These are phyloP conservation scores for Emydoidea blandingii DNA, from an alignment of 2,797 vertebrate genomes.

Conservation along the genomic window DNA sequence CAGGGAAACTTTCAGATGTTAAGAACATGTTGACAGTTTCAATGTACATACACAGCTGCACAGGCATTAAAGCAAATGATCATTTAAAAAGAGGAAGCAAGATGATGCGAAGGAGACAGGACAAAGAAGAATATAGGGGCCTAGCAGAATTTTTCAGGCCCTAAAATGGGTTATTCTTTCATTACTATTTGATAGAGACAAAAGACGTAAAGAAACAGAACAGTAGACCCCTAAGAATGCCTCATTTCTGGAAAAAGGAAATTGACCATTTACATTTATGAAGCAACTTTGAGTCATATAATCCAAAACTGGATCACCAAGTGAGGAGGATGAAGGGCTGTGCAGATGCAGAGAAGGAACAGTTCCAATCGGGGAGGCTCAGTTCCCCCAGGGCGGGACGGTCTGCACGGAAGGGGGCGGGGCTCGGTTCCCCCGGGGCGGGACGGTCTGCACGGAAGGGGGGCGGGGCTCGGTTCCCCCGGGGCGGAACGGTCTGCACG, in stretches of 20 bases:
- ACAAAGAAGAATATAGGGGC: neutral
- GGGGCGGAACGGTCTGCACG: too few relatives aligned
- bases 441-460: too few relatives aligned
- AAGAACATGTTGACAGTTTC: neutral
- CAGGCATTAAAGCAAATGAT: neutral
- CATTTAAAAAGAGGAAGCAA: constrained; percentile 3
- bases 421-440: too few relatives aligned
- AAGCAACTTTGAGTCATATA: fast-evolving
- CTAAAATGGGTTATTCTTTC: neutral
- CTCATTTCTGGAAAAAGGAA: neutral
- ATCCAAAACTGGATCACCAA: neutral
- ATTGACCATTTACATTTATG: neutral
- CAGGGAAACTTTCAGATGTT: neutral
- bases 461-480: too few relatives aligned
- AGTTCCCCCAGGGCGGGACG: fast-evolving
- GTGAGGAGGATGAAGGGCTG: neutral
- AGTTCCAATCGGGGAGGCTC: too few relatives aligned
- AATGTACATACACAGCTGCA: neutral
- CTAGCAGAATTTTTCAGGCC: neutral
- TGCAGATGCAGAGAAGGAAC: too few relatives aligned
- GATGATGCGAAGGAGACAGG: neutral
- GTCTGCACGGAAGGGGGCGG: too few relatives aligned
- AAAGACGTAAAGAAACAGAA: neutral
- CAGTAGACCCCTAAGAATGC: neutral
- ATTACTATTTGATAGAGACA: constrained; percentile 4